These are phyloP conservation scores for Smutsia gigantea DNA, from an alignment of 2,797 vertebrate genomes.

Conservation along the genomic window DNA sequence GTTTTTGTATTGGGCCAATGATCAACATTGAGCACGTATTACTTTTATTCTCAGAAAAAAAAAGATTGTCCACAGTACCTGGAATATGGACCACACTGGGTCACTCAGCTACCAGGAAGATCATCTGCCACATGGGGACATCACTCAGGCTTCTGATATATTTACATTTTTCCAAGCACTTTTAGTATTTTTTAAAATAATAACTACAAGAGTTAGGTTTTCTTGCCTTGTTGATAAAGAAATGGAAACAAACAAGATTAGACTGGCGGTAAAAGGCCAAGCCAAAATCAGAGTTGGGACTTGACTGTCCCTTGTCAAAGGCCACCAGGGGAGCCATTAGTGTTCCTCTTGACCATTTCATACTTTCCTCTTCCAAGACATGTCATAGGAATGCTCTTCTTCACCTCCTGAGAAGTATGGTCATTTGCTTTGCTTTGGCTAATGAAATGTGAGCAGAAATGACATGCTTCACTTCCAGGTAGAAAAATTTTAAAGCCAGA, in stretches of 20 bases:
- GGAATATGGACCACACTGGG: not conserved
- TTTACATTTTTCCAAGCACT: not conserved
- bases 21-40: not conserved
- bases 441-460: not conserved
- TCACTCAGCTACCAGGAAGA: not conserved
- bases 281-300: not conserved
- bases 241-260: not conserved
- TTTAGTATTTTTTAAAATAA: not conserved
- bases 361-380: not conserved
- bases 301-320: not conserved
- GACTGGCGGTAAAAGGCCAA: not conserved
- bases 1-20: not conserved
- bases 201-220: not conserved
- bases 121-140: not conserved
- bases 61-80: not conserved
- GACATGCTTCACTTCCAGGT: not conserved
- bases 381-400: not conserved
- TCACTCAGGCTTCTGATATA: not conserved
- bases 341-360: not conserved
- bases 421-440: not conserved
- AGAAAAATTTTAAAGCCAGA: not conserved
- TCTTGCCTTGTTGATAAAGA: not conserved
- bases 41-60: not conserved
- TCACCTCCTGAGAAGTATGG: not conserved
- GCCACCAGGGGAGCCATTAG: not conserved